Conservation (phyloP, 2,113 vertebrate species). For the Neodontobutis hainanensis region DNA sequence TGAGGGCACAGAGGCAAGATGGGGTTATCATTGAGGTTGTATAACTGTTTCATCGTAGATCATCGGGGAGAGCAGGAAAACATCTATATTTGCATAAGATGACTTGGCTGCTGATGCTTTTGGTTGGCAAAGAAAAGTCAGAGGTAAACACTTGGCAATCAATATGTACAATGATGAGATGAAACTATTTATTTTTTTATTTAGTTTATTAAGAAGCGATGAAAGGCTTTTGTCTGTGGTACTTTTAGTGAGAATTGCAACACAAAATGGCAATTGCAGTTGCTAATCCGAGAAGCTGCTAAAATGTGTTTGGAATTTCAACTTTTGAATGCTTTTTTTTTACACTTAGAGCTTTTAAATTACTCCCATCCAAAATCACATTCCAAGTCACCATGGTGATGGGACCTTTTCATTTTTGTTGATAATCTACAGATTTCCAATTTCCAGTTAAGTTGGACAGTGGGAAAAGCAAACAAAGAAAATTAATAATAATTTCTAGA, state of each 20-base stretch:
- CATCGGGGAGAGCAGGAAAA: not conserved
- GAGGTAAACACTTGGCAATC: not conserved
- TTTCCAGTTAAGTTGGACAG: not conserved
- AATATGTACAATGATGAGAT: constrained; percentile 7
- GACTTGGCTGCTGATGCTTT: not conserved
- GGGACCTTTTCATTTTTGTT: too few species aligned
- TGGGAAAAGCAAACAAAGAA: not conserved
- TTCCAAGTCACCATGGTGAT: not conserved
- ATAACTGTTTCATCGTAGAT: constrained; percentile 12
- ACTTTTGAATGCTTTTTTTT: too few species aligned
- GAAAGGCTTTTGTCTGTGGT: too few species aligned
- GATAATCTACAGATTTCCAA: not conserved
- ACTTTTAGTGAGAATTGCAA: too few species aligned
- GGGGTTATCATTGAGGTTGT: not conserved
- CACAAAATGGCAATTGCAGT: too few species aligned
- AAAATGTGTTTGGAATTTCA: too few species aligned
- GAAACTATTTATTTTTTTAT: not conserved
- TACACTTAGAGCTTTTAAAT: too few species aligned
- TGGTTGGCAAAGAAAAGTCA: constrained; percentile 3
- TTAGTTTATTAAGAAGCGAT: not conserved
- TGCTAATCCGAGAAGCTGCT: too few species aligned
- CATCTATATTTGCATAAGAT: not conserved
- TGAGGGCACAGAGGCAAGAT: constrained; percentile 33
- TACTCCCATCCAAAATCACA: not conserved
- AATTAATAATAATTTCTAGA: constrained; percentile 1